These are phyloP conservation scores for Diarsia dahlii DNA, from an alignment of 2,888 invertebrate species.

Conservation along the genomic window DNA sequence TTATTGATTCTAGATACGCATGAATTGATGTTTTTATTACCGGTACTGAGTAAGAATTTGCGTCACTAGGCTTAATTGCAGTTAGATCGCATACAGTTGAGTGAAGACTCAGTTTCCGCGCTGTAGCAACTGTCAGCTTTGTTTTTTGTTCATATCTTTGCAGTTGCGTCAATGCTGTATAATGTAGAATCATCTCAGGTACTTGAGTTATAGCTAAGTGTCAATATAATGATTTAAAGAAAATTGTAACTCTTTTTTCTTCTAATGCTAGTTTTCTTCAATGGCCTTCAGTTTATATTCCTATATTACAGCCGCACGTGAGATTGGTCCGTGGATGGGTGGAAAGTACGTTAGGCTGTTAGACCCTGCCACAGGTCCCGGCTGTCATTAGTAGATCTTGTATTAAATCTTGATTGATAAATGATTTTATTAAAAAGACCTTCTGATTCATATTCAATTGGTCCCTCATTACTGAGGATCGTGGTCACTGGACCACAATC, in stretches of 20 bases:
- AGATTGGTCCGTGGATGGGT: no score
- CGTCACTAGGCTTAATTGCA: conserved; percentile 12
- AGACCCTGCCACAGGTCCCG: background rate
- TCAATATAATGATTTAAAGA: background rate
- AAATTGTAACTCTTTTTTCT: background rate
- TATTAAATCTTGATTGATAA: no score
- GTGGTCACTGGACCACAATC: no score
- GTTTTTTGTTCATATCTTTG: background rate
- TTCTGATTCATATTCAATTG: no score
- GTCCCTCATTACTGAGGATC: no score
- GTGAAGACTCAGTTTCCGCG: background rate
- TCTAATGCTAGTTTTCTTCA: background rate
- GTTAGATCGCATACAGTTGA: background rate
- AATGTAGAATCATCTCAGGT: conserved; percentile 14
- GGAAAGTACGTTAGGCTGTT: background rate
- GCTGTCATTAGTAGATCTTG: no score
- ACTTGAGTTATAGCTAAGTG: background rate
- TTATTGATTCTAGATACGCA: conserved; percentile 48
- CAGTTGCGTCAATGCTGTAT: conserved; percentile 3
- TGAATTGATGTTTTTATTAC: conserved; percentile 32
- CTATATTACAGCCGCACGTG: background rate
- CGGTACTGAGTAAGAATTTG: conserved; percentile 12
- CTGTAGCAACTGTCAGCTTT: background rate
- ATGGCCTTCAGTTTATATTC: background rate
- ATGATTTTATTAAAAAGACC: no score